Base-by-base conservation (phyloP, 2,888 invertebrate genomes). In the Agrotis clavis region DNA sequence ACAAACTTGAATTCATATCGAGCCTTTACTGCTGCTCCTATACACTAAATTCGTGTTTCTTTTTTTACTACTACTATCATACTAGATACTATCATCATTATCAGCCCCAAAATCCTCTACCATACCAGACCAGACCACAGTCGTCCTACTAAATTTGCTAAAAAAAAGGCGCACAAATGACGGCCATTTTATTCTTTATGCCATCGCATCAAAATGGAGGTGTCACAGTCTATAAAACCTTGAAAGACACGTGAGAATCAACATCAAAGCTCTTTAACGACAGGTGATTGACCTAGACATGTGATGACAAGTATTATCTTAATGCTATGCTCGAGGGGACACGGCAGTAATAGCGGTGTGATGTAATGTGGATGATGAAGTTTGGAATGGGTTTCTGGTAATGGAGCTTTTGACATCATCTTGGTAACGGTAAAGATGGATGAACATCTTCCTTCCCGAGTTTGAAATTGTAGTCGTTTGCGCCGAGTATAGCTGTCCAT, bases 241-340 rank as follows among this genome's bases (percentile, higher is more conserved):
- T 13, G 41, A 30, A 54, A 59, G 45, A 59, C 47, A 63, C 73
- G 73, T 69, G 63, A 69, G 63, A 73, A 61, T 53, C 60, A 41
- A 59, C 77, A 47, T 77, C 35, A 57, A 57, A 77, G 7, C 19
- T 67, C 41, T 50, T 62, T 75, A 81, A 81, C 69, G 77, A 78
- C 74, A 75, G 82, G 87, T 86, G 74, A 86, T 48, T 84, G 84
- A 84, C 81, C 63, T 62, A 53, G 35, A 60, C 63, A 68, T 81
- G 76, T 74, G 80, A 63, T 54, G 80, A 65, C 64, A 54, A 71
- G 45, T 71, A 77, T 74, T 81, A 84, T 74, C 76, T 78, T 82
- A 74, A 81, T 82, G 65, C 53, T 41, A 60, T 74, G 64, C 61
- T 70, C 51, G 56, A 77, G 53, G 69, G 61, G 41, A 61, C 56